Conservation (phyloP, 2,888 invertebrate species). For the Cacoxenus indagator region DNA sequence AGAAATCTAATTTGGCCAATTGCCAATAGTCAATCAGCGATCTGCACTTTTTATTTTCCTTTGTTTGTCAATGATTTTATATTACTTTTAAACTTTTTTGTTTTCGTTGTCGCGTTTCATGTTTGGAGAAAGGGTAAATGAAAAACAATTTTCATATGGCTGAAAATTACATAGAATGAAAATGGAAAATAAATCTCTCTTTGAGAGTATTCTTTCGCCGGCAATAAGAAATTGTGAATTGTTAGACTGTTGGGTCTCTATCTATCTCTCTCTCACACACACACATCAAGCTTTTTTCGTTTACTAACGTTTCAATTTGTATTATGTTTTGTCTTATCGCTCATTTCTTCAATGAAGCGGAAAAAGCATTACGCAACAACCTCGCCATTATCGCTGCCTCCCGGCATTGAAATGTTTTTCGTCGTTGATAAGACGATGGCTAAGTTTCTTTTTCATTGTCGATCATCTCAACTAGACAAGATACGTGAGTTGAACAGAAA, state of each 20-base stretch:
- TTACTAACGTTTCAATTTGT: background rate
- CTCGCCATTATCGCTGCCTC: too few relatives aligned
- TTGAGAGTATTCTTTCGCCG: background rate
- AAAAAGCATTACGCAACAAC: background rate
- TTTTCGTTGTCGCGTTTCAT: conserved; percentile 14
- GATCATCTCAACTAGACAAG: background rate
- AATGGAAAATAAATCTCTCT: conserved; percentile 23
- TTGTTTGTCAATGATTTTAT: conserved; percentile 43
- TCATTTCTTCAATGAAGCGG: conserved; percentile 2
- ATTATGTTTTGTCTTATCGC: background rate
- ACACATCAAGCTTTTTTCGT: conserved; percentile 3
- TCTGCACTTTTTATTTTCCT: conserved; percentile 14
- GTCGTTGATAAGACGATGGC: too few relatives aligned
- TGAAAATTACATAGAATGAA: conserved; percentile 22
- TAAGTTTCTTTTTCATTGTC: too few relatives aligned
- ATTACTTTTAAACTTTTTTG: background rate
- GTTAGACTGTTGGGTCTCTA: background rate
- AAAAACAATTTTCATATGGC: conserved; percentile 49
- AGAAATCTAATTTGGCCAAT: too few relatives aligned
- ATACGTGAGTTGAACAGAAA: background rate
- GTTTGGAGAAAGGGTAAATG: conserved; percentile 50
- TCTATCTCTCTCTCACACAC: conserved; percentile 29
- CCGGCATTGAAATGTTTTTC: too few relatives aligned
- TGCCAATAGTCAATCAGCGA: background rate
- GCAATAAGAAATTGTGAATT: too few relatives aligned